Base-by-base conservation (phyloP, 2,113 vertebrate species). In the Sander lucioperca region DNA sequence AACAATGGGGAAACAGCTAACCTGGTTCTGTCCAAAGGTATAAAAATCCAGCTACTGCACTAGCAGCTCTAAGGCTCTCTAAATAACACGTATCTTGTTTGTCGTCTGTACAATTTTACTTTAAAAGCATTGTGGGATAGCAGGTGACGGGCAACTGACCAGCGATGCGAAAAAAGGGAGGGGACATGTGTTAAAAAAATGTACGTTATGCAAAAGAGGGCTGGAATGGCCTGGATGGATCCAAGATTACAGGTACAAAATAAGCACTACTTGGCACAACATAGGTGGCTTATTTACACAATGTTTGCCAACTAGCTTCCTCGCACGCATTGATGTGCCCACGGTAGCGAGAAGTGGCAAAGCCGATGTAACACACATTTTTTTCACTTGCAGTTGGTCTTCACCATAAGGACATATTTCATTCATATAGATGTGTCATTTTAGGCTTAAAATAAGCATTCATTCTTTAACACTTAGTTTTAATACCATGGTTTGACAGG, bases 401-500 rank as follows among this genome's bases (percentile, higher is more conserved):
- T 8, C 50, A 27, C 21, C 15, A 6, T 11, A 19, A 45, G 11
- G 6, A 66, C 18, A 6, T 47, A 15, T 56, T 18, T 14, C 11
- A 27, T 56, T 47, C 12, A 57, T 66, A 14, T 64, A 39, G 13
- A 15, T 21, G 23, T 33, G 43, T 25, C 43, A 4, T 77, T 39
- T 77, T 4, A 67, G 14, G 19, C 59, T 59, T 47, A 16, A 67
- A 27, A 66, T 57, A 27, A 27, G 30, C 27, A 27, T 36, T 39
- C 0, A 0, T 54, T 43, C 16, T 19, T 63, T 25, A 25, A 25
- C n/a, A 18, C 36, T 47, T 25, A 39, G 21, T 45, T 36, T 19
- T 54, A 16, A 62, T 15, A 71, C 25, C 16, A 21, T 43, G 33
- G 16, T 72, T 83, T 67, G 51, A 70, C 25, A 83, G 21, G 47